Percentiles rank a stretch among this genome's conserved stretches.
phyloP scores from a whole-genome alignment of 2,797 vertebrate species.

The Sebastes goodei region DNA sequence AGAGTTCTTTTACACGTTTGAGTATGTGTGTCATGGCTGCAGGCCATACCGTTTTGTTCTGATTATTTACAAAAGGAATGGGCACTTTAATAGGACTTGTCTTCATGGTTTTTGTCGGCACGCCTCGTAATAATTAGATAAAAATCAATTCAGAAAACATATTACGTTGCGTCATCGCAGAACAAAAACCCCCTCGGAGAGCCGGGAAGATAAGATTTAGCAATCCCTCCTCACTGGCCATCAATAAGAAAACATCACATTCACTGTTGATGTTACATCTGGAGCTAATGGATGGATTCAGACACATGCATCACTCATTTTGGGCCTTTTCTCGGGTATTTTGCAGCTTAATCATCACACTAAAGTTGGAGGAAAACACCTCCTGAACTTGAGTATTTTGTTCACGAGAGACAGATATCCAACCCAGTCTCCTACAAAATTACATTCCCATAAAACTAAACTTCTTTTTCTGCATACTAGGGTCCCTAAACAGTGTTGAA shows the following conservation, averaged over 20 bases:
- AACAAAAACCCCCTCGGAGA: conserved; percentile 1
- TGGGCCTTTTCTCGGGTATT: not conserved
- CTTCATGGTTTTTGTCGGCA: not conserved
- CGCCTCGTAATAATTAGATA: conserved; percentile 14
- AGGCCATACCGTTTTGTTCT: not conserved
- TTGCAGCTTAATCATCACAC: not conserved
- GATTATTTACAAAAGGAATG: not conserved
- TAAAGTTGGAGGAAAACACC: not conserved
- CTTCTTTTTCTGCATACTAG: no score
- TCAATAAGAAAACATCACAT: conserved; percentile 7
- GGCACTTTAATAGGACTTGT: not conserved
- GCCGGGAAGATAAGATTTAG: not conserved
- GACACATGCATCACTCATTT: not conserved
- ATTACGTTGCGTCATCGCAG: not conserved
- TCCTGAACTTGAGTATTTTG: not conserved
- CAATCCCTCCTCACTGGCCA: not conserved
- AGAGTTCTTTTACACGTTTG: not conserved
- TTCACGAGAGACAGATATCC: not conserved
- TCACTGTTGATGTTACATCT: conserved; percentile 10
- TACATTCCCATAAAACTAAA: no score
- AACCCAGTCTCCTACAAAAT: no score
- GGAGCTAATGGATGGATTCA: not conserved
- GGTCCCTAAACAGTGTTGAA: no score
- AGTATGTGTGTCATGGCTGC: not conserved
- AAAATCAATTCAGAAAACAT: conserved; percentile 12